Evolutionary conservation across 2,113 vertebrate species (phyloP).

Genomic region (Melanostigma gelatinosum): DNA sequence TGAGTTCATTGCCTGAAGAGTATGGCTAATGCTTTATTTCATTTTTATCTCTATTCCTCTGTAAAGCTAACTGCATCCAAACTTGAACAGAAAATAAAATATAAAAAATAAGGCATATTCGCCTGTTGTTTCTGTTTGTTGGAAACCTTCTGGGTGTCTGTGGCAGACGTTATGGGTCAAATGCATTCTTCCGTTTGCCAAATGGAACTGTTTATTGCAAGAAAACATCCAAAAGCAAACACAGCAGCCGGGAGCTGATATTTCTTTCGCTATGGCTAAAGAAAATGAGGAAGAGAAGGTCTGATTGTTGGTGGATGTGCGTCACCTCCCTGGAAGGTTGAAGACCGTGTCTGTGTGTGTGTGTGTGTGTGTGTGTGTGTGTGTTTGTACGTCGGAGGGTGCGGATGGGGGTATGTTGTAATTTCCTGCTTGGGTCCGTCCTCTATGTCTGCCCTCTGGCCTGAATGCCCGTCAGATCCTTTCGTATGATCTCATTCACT

Average conservation of each 20-base stretch:
- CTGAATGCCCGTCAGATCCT: constrained; percentile 96
- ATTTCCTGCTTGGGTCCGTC: constrained; percentile 73
- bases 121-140: neutral
- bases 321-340: constrained; percentile 46
- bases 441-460: constrained; percentile 92
- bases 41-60: neutral
- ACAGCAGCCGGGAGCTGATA: constrained; percentile 25
- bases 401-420: constrained; percentile 2
- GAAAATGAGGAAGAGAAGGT: constrained; percentile 35
- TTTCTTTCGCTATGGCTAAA: constrained; percentile 9
- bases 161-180: neutral
- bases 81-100: neutral
- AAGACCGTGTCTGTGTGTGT: neutral
- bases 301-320: constrained; percentile 35
- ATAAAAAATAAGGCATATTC: constrained; percentile 42
- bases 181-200: constrained; percentile 31
- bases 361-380: neutral
- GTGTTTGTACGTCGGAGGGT: neutral
- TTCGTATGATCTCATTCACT: constrained; percentile 99
- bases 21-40: neutral
- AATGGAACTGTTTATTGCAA: constrained; percentile 36
- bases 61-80: neutral
- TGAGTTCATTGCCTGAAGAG: constrained; percentile 1
- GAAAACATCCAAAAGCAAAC: constrained; percentile 55
- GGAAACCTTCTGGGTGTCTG: constrained; percentile 10